Conservation (phyloP, 2,888 invertebrate species). For the Palloptera scutellata region DNA sequence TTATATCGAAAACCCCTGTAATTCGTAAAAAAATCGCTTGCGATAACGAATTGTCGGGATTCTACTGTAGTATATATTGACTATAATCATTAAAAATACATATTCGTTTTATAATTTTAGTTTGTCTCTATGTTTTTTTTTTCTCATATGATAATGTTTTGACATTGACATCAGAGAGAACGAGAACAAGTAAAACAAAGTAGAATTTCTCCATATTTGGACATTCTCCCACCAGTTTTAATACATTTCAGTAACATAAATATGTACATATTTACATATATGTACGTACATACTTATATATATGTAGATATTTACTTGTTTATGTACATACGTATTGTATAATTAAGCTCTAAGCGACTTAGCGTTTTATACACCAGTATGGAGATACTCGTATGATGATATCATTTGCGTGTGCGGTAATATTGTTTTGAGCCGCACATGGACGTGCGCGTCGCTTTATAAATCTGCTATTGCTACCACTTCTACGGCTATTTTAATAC, state of each 20-base stretch:
- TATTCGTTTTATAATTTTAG: too few species aligned
- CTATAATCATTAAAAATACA: too few species aligned
- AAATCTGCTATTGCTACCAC: not conserved
- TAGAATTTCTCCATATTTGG: constrained; percentile 34
- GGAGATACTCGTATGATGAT: constrained; percentile 7
- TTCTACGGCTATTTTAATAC: not conserved
- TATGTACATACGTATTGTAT: too few species aligned
- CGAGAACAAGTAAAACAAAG: not conserved
- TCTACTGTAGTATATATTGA: too few species aligned
- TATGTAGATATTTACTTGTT: too few species aligned
- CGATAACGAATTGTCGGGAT: too few species aligned
- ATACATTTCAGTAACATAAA: too few species aligned
- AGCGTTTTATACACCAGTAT: constrained; percentile 6
- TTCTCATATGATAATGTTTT: not conserved
- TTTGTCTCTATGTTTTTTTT: too few species aligned
- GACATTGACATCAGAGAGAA: constrained; percentile 12
- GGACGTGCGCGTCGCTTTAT: not conserved
- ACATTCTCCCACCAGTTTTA: constrained; percentile 35
- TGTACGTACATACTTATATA: too few species aligned
- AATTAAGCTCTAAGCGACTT: not conserved
- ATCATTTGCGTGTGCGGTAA: constrained; percentile 17
- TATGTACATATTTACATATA: too few species aligned
- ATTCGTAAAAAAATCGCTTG: too few species aligned
- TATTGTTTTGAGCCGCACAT: not conserved
- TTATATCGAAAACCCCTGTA: too few species aligned